Conservation (phyloP, 2,888 invertebrate genomes). For the Andrena trimmerana region DNA sequence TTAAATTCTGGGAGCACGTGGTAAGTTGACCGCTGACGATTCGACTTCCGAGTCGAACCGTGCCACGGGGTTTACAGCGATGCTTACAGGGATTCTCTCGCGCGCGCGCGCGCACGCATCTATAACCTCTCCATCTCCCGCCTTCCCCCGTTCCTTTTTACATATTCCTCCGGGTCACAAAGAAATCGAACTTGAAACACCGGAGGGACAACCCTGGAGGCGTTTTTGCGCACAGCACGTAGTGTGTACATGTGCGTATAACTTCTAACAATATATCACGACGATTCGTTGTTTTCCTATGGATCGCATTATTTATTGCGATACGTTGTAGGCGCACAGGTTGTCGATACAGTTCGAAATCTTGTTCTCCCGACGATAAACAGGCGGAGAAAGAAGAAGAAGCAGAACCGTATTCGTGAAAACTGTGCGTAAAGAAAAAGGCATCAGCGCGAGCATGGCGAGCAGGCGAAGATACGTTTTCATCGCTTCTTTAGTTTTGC, state of each 20-base stretch:
- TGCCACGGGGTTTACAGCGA: conserved; percentile 30
- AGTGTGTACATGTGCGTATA: too few relatives aligned
- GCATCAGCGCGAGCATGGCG: background rate
- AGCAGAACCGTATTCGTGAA: background rate
- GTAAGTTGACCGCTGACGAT: background rate
- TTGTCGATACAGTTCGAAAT: too few relatives aligned
- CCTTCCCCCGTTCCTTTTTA: background rate
- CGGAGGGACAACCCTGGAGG: background rate
- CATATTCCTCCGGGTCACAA: background rate
- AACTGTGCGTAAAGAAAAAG: background rate
- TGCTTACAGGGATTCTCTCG: background rate
- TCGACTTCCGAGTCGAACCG: conserved; percentile 4
- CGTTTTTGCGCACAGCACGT: too few relatives aligned
- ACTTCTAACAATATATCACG: too few relatives aligned
- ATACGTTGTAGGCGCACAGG: too few relatives aligned
- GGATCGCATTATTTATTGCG: too few relatives aligned
- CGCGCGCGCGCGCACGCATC: background rate
- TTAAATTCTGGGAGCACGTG: background rate
- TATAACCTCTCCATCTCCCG: background rate
- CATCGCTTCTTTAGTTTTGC: background rate
- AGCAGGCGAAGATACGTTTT: conserved; percentile 1
- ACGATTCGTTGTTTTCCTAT: too few relatives aligned
- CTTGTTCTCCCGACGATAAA: too few relatives aligned
- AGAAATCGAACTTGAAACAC: background rate
- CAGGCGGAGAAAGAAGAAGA: too few relatives aligned